These are phyloP conservation scores for Heliconius aoede DNA, from an alignment of 2,888 invertebrate species.

Conservation along the genomic window DNA sequence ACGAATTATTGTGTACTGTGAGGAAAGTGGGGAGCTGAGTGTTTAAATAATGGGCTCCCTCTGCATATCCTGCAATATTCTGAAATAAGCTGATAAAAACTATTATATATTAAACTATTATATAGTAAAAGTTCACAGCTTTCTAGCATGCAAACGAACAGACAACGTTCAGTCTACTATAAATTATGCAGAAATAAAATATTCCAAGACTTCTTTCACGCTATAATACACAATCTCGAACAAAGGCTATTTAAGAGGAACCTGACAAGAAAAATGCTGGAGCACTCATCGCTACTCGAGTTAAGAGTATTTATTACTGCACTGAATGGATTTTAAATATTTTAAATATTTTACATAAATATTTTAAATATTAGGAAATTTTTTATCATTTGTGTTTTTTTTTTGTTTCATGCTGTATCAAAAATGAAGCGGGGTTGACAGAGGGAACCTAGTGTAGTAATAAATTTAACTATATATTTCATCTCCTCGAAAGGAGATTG, in stretches of 20 bases:
- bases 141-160: constrained; percentile 1
- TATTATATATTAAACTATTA: too few relatives aligned
- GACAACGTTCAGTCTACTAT: neutral
- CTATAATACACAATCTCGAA: constrained; percentile 20
- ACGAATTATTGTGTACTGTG: too few relatives aligned
- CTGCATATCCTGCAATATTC: neutral
- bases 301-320: neutral
- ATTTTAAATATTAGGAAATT: neutral
- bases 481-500: too few relatives aligned
- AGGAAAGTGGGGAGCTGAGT: too few relatives aligned
- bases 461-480: too few relatives aligned
- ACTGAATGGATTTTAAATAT: neutral
- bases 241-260: constrained; percentile 11
- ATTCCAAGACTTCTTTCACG: constrained; percentile 22
- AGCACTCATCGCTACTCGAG: neutral
- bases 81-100: neutral
- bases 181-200: constrained; percentile 19
- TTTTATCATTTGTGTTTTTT: neutral
- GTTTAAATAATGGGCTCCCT: too few relatives aligned
- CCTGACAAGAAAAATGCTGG: constrained; percentile 18
- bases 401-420: neutral
- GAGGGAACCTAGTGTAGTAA: neutral
- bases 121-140: neutral
- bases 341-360: neutral
- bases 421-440: neutral